These are phyloP conservation scores for Charadrius vociferus DNA, from an alignment of 2,113 vertebrate genomes.

Conservation along the genomic window DNA sequence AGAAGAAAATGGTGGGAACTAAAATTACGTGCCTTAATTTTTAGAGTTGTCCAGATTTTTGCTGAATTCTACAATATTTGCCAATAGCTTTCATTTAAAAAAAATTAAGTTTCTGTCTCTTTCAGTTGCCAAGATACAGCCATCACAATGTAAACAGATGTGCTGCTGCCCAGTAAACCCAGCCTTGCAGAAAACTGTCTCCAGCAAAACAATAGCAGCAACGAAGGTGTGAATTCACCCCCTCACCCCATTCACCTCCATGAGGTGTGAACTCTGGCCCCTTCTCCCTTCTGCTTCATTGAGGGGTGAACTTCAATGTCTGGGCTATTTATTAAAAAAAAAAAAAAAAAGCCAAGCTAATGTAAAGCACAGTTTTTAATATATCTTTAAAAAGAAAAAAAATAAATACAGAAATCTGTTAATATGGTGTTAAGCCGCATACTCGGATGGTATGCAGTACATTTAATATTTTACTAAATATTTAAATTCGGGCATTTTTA, in stretches of 20 bases:
- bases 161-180: slow-evolving; percentile 50
- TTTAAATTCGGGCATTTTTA: background rate
- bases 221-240: slow-evolving; percentile 46
- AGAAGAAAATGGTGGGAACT: background rate
- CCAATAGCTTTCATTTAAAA: slow-evolving; percentile 29
- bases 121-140: slow-evolving; percentile 49
- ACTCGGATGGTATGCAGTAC: background rate
- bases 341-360: background rate
- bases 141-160: slow-evolving; percentile 41
- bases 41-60: background rate
- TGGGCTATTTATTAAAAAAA: background rate
- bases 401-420: background rate
- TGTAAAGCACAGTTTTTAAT: background rate
- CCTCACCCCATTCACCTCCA: slow-evolving; percentile 15
- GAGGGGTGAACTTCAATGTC: slow-evolving; percentile 1
- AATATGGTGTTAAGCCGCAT: background rate
- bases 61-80: slow-evolving; percentile 33
- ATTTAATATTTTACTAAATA: background rate
- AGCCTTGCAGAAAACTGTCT: slow-evolving; percentile 47
- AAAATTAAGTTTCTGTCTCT: slow-evolving; percentile 32
- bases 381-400: background rate
- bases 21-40: background rate
- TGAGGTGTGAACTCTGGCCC: slow-evolving; percentile 20
- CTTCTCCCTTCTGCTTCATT: background rate
- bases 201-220: slow-evolving; percentile 50